Evolutionary conservation across 2,888 invertebrate genomes (phyloP), one percentile per base, ranked within the genome.

Genomic region (Exephanes ischioxanthus): DNA sequence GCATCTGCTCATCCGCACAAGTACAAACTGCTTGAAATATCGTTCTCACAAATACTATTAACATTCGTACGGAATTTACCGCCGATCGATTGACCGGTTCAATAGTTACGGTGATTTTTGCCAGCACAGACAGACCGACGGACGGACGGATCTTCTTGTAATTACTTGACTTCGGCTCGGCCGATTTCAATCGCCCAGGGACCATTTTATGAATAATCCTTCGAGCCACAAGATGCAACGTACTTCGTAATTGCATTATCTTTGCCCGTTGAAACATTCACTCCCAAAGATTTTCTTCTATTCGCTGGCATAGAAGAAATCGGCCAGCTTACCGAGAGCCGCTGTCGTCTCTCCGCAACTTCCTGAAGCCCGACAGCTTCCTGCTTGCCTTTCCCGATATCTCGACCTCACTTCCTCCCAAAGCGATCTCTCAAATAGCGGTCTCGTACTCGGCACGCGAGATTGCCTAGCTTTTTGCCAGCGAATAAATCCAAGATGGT

Each of bases 271-370:
- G 58, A 26, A 58, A 11, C 14, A 58, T 58, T 58, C 26, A 14
- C 14, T 26, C 58, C 14, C 11, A 58, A 58, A 58, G 58, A 11
- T 22, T 55, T 55, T 55, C 26, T 58, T 19, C 2, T 26, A 58
- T 26, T 58, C 26, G 22, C 11, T 1, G 58, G 22, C 26, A 19
- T 3, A 58, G 58, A 58, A 58, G 58, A 58, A 58, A 58, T 58
- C 58, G 26, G 11, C 14, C 58, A 11, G 58, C 26, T 22, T 26
- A 4, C 26, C 58, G 58, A 58, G 26, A 58, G 22, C 79, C 61
- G 87, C 85, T 85, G 85, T 79, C 83, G 88, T 75, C 61, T 68
- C 41, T 73, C 41, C 48, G 61, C 83, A 79, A 89, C 89, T 89
- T 88, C 89, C 82, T 84, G 61, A 48, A 33, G 79, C 58, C 61